These are phyloP conservation scores for Thalassarche chlororhynchos DNA, from an alignment of 2,113 vertebrate species.

Conservation along the genomic window DNA sequence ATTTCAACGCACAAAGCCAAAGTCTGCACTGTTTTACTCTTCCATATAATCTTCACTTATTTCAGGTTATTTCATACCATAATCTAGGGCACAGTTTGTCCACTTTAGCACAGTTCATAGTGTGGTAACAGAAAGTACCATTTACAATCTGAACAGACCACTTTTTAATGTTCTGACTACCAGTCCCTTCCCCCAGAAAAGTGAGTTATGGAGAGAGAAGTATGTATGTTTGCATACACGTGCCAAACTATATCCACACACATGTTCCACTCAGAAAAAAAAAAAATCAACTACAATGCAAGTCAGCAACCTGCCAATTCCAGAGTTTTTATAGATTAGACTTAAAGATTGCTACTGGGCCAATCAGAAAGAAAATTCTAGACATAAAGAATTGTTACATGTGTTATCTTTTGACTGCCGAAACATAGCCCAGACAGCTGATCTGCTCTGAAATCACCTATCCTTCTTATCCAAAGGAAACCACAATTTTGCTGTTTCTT, in stretches of 20 bases:
- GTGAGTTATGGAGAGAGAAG: no score
- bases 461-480: neutral
- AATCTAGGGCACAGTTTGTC: neutral
- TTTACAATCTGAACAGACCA: neutral
- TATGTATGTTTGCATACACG: rapidly evolving
- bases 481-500: neutral
- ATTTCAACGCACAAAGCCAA: neutral
- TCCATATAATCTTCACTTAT: neutral
- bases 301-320: neutral
- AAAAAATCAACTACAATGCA: neutral
- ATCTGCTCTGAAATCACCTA: neutral
- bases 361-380: neutral
- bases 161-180: neutral
- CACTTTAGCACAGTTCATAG: neutral
- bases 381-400: neutral
- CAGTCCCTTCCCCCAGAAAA: neutral
- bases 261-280: neutral
- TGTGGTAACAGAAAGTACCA: neutral
- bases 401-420: neutral
- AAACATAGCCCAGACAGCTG: neutral
- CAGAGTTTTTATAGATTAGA: neutral
- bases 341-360: neutral
- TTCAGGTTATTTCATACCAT: neutral
- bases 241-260: neutral
- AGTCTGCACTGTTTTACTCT: neutral